Evolutionary conservation across 2,888 invertebrate species (phyloP).

Genomic region (Iselma pallidipennis): DNA sequence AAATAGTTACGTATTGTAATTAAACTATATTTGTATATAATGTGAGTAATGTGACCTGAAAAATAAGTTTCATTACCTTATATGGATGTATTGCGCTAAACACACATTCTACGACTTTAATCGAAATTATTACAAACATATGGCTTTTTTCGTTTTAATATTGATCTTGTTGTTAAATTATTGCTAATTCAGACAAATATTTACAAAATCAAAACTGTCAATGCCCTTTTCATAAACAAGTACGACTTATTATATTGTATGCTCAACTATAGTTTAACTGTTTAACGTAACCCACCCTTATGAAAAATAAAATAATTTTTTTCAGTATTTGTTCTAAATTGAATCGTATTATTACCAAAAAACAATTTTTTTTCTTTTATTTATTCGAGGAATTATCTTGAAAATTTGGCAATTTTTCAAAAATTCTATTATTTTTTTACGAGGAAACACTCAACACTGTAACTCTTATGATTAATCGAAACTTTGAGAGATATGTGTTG

Average conservation of each 20-base stretch:
- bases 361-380: background rate
- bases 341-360: too few relatives aligned
- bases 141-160: slow-evolving; percentile 22
- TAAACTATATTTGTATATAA: slow-evolving; percentile 33
- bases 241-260: too few relatives aligned
- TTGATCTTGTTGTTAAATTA: background rate
- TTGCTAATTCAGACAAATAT: background rate
- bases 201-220: background rate
- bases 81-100: slow-evolving; percentile 34
- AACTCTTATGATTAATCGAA: too few relatives aligned
- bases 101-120: slow-evolving; percentile 21
- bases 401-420: background rate
- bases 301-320: background rate
- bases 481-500: too few relatives aligned
- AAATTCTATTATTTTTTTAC: background rate
- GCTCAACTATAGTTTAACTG: too few relatives aligned
- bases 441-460: too few relatives aligned
- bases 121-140: slow-evolving; percentile 30
- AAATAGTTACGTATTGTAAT: slow-evolving; percentile 24
- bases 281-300: background rate
- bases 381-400: background rate
- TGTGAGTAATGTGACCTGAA: slow-evolving; percentile 43
- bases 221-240: background rate
- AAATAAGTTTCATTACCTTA: slow-evolving; percentile 38
- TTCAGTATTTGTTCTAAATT: background rate